These are phyloP conservation scores for Octopus sinensis DNA, from an alignment of 1,140 invertebrate genomes.

Conservation along the genomic window DNA sequence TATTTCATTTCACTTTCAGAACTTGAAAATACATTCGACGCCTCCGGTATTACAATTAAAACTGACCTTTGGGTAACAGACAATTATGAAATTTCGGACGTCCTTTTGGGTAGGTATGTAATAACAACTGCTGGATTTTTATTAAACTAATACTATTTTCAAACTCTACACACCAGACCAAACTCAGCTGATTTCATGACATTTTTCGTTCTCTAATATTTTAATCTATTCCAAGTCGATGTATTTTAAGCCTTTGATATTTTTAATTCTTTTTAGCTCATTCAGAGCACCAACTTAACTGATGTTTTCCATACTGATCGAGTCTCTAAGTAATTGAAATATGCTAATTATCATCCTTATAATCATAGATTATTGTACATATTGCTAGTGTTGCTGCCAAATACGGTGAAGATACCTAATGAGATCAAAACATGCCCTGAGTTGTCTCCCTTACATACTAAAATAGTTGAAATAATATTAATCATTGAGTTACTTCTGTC, in stretches of 20 bases:
- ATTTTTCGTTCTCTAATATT: background rate
- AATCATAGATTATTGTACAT: too few relatives aligned
- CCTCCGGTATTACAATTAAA: slow-evolving; percentile 50
- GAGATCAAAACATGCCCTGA: too few relatives aligned
- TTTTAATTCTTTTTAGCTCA: background rate
- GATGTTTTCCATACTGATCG: too few relatives aligned
- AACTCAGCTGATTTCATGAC: background rate
- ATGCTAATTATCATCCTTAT: too few relatives aligned
- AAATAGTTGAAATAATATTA: too few relatives aligned
- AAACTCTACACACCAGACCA: background rate
- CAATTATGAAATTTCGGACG: slow-evolving; percentile 54
- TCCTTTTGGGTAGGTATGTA: slow-evolving; percentile 58
- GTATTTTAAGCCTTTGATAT: background rate
- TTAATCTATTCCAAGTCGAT: background rate
- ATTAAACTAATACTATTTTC: background rate
- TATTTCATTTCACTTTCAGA: slow-evolving; percentile 37
- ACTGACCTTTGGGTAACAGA: slow-evolving; percentile 59
- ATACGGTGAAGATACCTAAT: too few relatives aligned
- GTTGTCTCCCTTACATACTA: too few relatives aligned
- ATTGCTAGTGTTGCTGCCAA: too few relatives aligned
- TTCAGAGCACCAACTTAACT: background rate
- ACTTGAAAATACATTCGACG: slow-evolving; percentile 55
- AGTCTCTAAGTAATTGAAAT: too few relatives aligned
- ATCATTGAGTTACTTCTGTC: too few relatives aligned
- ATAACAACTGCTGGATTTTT: background rate